phyloP scores from a whole-genome alignment of 2,113 vertebrate species.

The Callopanchax toddi region DNA sequence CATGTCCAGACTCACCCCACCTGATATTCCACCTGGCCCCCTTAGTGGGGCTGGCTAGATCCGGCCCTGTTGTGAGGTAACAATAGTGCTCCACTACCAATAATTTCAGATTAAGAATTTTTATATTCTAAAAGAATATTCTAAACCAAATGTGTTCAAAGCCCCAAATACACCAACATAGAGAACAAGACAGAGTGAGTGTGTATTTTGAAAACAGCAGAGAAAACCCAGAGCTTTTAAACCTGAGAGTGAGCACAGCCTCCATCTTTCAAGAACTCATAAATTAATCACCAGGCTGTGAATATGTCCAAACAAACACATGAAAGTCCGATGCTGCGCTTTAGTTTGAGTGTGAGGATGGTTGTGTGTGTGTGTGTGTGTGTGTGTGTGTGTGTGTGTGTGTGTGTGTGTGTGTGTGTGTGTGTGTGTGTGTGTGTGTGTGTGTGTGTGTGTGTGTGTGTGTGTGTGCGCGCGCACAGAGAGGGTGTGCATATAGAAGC shows the following conservation, averaged over 20 bases:
- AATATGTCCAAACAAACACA: conserved; percentile 76
- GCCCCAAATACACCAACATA: neutral
- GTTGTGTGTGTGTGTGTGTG: conserved; percentile 9
- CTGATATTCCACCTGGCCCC: too few relatives aligned
- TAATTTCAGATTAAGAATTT: too few relatives aligned
- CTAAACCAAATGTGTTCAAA: neutral
- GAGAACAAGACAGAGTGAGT: conserved; percentile 14
- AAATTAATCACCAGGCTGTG: conserved; percentile 73
- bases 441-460: neutral
- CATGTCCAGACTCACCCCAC: too few relatives aligned
- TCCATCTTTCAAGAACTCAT: conserved; percentile 70
- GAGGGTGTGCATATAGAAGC: conserved; percentile 52
- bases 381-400: neutral
- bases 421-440: neutral
- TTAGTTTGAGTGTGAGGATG: conserved; percentile 15
- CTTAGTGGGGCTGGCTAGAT: too few relatives aligned
- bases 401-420: conserved; percentile 21
- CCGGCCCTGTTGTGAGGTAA: too few relatives aligned
- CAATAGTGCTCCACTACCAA: too few relatives aligned
- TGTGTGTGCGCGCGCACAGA: conserved; percentile 23
- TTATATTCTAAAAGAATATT: too few relatives aligned
- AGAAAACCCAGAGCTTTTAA: conserved; percentile 75
- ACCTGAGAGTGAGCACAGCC: conserved; percentile 63
- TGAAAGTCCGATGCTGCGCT: conserved; percentile 65
- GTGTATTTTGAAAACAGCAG: conserved; percentile 13